Percentiles rank a stretch among this genome's conserved stretches.
Evolutionary conservation across 2,797 vertebrate genomes (phyloP).

Genomic region (Telmatherina bonti): DNA sequence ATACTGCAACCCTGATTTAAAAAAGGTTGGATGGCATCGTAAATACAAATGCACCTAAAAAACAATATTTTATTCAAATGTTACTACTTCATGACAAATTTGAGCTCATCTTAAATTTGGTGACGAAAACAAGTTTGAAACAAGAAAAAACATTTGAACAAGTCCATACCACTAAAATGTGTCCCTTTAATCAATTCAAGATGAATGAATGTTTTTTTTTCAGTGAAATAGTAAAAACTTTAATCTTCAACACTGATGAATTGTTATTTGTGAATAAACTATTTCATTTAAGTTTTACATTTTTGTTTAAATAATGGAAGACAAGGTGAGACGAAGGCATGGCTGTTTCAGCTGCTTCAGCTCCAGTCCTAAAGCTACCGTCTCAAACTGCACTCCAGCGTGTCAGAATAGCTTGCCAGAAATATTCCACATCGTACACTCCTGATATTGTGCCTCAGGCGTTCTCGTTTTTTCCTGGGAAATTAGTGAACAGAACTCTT

Average conservation of each 20-base stretch:
- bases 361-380: conserved; percentile 20
- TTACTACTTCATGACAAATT: not conserved
- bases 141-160: not conserved
- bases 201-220: not conserved
- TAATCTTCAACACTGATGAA: not conserved
- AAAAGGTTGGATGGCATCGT: not conserved
- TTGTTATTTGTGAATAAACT: not conserved
- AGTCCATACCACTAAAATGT: not conserved
- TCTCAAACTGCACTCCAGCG: conserved; percentile 30
- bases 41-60: not conserved
- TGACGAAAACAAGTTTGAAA: too few relatives aligned
- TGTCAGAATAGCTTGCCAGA: conserved; percentile 41
- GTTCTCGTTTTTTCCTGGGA: conserved; percentile 37
- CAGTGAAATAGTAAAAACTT: not conserved
- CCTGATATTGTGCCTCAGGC: conserved; percentile 21
- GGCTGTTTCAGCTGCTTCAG: conserved; percentile 11
- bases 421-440: conserved; percentile 32
- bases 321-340: not conserved
- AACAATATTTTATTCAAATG: not conserved
- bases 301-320: not conserved
- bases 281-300: not conserved
- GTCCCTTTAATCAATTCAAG: not conserved
- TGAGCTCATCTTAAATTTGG: not conserved
- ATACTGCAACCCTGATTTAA: not conserved
- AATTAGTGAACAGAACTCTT: conserved; percentile 37